These are phyloP conservation scores for Tanytarsus gracilentus DNA, from an alignment of 2,888 invertebrate genomes.

Conservation along the genomic window DNA sequence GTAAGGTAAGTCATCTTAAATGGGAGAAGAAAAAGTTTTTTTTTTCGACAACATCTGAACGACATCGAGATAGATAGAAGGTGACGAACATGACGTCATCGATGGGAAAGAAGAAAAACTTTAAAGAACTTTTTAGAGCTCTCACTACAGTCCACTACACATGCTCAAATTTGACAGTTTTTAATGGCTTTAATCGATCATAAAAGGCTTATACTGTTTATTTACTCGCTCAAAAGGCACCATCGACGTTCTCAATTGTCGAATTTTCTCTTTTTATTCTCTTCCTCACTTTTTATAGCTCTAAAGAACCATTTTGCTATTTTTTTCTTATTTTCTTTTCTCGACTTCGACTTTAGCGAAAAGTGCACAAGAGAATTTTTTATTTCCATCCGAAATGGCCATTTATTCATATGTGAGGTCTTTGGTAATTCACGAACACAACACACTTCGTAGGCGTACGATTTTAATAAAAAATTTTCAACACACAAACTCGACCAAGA, in stretches of 20 bases:
- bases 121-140: neutral
- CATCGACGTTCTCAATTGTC: conserved; percentile 10
- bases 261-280: too few relatives aligned
- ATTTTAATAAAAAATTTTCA: conserved; percentile 11
- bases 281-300: too few relatives aligned
- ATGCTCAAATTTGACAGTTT: conserved; percentile 24
- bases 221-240: neutral
- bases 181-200: conserved; percentile 9
- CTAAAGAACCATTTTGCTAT: neutral
- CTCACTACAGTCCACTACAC: conserved; percentile 9
- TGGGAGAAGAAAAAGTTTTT: neutral
- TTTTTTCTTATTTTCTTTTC: neutral
- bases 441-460: conserved; percentile 6
- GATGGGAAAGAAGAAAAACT: conserved; percentile 9
- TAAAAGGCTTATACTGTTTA: too few relatives aligned
- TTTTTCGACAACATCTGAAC: too few relatives aligned
- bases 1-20: neutral
- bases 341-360: neutral
- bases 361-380: neutral
- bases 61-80: too few relatives aligned
- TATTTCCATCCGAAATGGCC: neutral
- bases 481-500: conserved; percentile 8
- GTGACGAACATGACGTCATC: conserved; percentile 21
- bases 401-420: conserved; percentile 1
- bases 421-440: too few relatives aligned